phyloP scores from a whole-genome alignment of 2,113 vertebrate species.

The Clarias macrocephalus region DNA sequence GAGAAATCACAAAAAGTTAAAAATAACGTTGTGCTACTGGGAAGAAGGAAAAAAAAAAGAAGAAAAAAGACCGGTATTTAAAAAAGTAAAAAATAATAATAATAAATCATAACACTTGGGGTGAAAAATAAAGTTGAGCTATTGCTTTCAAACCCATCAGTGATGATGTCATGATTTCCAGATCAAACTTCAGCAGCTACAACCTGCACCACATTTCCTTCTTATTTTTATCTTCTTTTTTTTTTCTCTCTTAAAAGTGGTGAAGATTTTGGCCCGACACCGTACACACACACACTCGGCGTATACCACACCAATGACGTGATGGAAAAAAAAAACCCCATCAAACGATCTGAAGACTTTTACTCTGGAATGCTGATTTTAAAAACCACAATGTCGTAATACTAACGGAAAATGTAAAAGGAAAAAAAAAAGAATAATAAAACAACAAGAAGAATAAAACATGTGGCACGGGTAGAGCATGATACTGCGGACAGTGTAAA shows the following conservation, averaged over 20 bases:
- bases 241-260: slow-evolving; percentile 30
- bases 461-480: not conserved
- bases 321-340: not conserved
- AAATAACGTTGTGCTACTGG: not conserved
- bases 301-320: not conserved
- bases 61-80: not conserved
- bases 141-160: slow-evolving; percentile 66
- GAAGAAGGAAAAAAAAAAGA: slow-evolving; percentile 7
- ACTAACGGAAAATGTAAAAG: not conserved
- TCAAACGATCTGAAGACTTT: not conserved
- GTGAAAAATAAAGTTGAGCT: slow-evolving; percentile 49
- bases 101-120: not conserved
- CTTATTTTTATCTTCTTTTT: slow-evolving; percentile 17
- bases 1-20: not conserved
- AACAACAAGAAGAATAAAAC: slow-evolving; percentile 38
- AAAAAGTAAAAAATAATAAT: slow-evolving; percentile 15
- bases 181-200: slow-evolving; percentile 25
- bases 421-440: not conserved
- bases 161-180: not conserved
- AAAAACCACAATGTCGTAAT: not conserved
- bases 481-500: slow-evolving; percentile 25
- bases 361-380: slow-evolving; percentile 8
- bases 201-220: slow-evolving; percentile 26
- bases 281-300: not conserved
- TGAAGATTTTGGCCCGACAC: slow-evolving; percentile 55